These are phyloP conservation scores for Notechis scutatus DNA, from an alignment of 2,113 vertebrate species.

Conservation along the genomic window DNA sequence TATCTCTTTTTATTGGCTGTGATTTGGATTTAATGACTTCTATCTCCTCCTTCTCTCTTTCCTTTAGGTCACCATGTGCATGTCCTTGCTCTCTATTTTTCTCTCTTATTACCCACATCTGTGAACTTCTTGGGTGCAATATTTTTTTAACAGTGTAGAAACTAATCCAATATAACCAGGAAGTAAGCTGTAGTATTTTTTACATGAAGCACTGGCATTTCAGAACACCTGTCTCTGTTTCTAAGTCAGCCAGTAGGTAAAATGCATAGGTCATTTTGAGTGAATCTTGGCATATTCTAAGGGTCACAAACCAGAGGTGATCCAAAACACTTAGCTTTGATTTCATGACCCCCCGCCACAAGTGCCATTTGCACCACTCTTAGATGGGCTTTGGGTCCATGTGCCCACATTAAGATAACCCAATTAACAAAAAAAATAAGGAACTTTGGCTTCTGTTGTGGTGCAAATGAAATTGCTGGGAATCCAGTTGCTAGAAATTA, in stretches of 20 bases:
- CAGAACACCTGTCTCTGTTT: slow-evolving; percentile 4
- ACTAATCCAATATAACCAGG: not conserved
- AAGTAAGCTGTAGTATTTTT: fast-evolving
- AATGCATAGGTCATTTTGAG: not conserved
- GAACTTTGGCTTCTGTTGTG: not conserved
- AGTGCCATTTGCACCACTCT: not conserved
- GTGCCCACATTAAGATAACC: not conserved
- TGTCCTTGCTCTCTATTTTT: slow-evolving; percentile 26
- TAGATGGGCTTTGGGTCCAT: not conserved
- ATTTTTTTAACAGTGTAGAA: not conserved
- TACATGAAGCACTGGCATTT: slow-evolving; percentile 10
- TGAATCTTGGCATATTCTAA: slow-evolving; percentile 8
- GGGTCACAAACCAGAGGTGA: not conserved
- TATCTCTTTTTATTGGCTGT: slow-evolving; percentile 41
- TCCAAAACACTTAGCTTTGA: not conserved
- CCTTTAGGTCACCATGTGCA: slow-evolving; percentile 31
- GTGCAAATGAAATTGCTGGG: not conserved
- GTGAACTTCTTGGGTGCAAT: not conserved
- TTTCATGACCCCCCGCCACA: not conserved
- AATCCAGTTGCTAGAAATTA: not conserved
- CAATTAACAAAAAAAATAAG: not conserved
- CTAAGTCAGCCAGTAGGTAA: slow-evolving; percentile 5
- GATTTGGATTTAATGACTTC: slow-evolving; percentile 56
- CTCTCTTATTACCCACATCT: slow-evolving; percentile 36
- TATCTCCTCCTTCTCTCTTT: slow-evolving; percentile 28